phyloP scores from a whole-genome alignment of 2,888 invertebrate genomes.

The Eucera pruinosa region DNA sequence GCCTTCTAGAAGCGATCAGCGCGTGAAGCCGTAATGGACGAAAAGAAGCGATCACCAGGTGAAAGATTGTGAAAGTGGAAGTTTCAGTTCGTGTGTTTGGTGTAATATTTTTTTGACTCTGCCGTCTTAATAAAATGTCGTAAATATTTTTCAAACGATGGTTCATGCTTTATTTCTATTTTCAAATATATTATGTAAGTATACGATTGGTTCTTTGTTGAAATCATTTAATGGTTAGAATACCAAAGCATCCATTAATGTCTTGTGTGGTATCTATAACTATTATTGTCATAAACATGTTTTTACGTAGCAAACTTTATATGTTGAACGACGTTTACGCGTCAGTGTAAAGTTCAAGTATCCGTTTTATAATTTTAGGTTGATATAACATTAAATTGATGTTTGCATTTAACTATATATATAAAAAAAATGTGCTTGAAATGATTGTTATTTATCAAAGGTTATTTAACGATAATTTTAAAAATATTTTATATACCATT shows the following conservation, averaged over 20 bases:
- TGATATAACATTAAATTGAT: constrained; percentile 22
- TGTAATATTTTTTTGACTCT: constrained; percentile 18
- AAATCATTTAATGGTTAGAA: constrained; percentile 77
- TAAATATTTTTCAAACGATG: constrained; percentile 56
- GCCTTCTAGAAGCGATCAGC: constrained; percentile 53
- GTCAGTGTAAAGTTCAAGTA: neutral
- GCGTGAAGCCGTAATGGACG: constrained; percentile 69
- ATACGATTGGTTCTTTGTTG: constrained; percentile 31
- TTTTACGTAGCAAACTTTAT: constrained; percentile 4
- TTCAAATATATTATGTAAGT: constrained; percentile 64
- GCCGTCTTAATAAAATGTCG: constrained; percentile 57
- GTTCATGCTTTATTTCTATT: constrained; percentile 40
- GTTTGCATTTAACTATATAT: constrained; percentile 10
- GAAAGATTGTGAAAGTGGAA: constrained; percentile 51
- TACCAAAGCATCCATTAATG: constrained; percentile 76
- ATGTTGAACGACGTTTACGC: neutral
- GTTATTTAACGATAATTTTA: constrained; percentile 20
- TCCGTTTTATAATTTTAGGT: constrained; percentile 8
- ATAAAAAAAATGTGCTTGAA: neutral
- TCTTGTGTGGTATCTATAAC: constrained; percentile 66
- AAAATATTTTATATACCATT: neutral
- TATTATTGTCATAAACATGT: constrained; percentile 32
- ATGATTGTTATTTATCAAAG: constrained; percentile 12
- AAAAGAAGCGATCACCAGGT: constrained; percentile 58
- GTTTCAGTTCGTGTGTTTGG: constrained; percentile 53